Base-by-base conservation (phyloP, 2,888 invertebrate species). In the Cerceris ruficornis region DNA sequence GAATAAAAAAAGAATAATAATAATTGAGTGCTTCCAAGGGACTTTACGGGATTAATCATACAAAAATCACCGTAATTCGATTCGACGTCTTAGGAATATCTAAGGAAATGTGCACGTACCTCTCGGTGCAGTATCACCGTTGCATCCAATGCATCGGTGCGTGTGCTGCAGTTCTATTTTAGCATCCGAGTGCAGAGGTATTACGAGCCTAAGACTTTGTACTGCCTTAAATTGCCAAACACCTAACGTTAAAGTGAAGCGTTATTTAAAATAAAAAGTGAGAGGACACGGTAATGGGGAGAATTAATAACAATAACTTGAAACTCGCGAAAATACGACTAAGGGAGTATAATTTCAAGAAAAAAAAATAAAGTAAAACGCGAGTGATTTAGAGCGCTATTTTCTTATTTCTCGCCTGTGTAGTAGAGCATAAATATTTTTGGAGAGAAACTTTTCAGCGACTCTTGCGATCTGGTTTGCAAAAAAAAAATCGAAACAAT, bases 181-280 rank as follows among this genome's bases (percentile, higher is more conserved):
- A 73, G 70, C 66, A 57, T 66, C 60, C 55, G 28, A 54, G 64
- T 66, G 70, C 71, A 66, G 55, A 68, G 60, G 68, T 69, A 57
- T 60, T 41, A 60, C 42, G 59, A 69, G 77, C 69, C 68, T 58
- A 68, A 77, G 75, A 82, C 66, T 72, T 65, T 82, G 83, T 28
- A 88, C 88, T 88, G 90, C 90, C 90, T 89, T 87, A 82, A 72
- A 89, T 91, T 89, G 90, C 89, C 90, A 89, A 90, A 89, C 89
- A 90, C 88, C 89, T 88, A 89, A 88, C 61, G 73, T 68, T 83
- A 59, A 55, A 80, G 52, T 59, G 55, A 60, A 42, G 50, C 41
- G 49, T 57, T 65, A 28, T 28, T 28, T 28, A 28, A 43, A 65
- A 8, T 50, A 39, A 67, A n/a, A 65, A 46, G 8, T 39, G 5